Conservation (phyloP, 2,888 invertebrate species). For the Trachelus iudaicus region DNA sequence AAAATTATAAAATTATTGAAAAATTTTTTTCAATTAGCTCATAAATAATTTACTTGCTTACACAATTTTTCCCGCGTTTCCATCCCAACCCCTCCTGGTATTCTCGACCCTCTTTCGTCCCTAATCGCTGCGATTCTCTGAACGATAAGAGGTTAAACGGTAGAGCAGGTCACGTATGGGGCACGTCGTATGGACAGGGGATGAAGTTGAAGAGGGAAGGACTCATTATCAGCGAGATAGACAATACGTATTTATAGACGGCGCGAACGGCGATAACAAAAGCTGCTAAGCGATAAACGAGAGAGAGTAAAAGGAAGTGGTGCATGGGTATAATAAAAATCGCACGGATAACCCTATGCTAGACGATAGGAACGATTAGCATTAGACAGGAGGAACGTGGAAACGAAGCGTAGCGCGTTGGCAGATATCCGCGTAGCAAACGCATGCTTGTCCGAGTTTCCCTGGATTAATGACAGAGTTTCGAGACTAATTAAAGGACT, state of each 20-base stretch:
- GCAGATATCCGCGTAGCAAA: background rate
- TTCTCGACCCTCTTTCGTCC: background rate
- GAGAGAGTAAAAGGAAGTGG: background rate
- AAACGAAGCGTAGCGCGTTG: background rate
- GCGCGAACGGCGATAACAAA: background rate
- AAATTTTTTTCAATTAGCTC: background rate
- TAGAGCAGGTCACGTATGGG: background rate
- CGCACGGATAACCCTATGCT: background rate
- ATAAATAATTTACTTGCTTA: background rate
- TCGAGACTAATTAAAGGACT: constrained; percentile 30
- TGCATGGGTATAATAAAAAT: background rate
- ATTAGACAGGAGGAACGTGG: background rate
- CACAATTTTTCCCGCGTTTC: background rate
- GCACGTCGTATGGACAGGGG: background rate
- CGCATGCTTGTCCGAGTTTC: background rate
- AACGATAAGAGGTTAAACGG: background rate
- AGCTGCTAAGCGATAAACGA: background rate
- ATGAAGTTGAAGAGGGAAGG: background rate
- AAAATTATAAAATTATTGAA: too few relatives aligned
- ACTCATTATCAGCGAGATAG: background rate
- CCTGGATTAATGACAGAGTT: constrained; percentile 19
- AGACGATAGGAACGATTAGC: background rate
- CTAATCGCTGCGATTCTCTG: background rate
- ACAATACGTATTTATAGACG: background rate
- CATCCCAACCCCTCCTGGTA: background rate